phyloP scores from a whole-genome alignment of 1,140 invertebrate species.

The Dendroctonus ponderosae region DNA sequence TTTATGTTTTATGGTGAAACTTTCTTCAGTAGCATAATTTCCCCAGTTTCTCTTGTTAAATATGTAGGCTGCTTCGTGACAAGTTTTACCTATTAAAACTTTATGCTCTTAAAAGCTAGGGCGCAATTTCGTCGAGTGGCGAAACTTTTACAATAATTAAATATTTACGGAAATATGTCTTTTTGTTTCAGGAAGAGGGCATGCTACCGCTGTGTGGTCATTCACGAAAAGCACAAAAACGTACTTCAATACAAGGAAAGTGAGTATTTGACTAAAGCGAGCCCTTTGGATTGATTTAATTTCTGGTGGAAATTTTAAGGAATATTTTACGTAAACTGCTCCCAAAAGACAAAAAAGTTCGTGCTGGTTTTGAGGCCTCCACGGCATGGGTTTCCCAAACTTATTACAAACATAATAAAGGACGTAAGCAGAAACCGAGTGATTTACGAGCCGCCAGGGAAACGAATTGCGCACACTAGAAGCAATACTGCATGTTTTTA shows the following conservation, averaged over 20 bases:
- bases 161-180: conserved; percentile 15
- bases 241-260: conserved; percentile 96
- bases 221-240: conserved; percentile 88
- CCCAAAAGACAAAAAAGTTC: too few species aligned
- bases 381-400: conserved; percentile 3
- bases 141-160: conserved; percentile 25
- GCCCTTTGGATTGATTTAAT: not conserved
- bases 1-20: too few species aligned
- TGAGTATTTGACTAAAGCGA: conserved; percentile 61
- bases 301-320: not conserved
- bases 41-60: not conserved
- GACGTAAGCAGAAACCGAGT: conserved; percentile 8
- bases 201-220: conserved; percentile 87
- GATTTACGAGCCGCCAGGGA: conserved; percentile 13
- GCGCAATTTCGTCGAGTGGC: conserved; percentile 11
- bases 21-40: too few species aligned
- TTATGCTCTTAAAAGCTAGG: conserved; percentile 7
- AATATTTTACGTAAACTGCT: not conserved
- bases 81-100: conserved; percentile 17
- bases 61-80: conserved; percentile 1
- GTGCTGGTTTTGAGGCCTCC: not conserved
- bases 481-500: conserved; percentile 25
- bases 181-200: conserved; percentile 48
- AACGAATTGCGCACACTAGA: conserved; percentile 14
- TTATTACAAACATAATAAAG: conserved; percentile 18